Conservation (phyloP, 2,888 invertebrate species). For the Callyntrura guangdongensis region DNA sequence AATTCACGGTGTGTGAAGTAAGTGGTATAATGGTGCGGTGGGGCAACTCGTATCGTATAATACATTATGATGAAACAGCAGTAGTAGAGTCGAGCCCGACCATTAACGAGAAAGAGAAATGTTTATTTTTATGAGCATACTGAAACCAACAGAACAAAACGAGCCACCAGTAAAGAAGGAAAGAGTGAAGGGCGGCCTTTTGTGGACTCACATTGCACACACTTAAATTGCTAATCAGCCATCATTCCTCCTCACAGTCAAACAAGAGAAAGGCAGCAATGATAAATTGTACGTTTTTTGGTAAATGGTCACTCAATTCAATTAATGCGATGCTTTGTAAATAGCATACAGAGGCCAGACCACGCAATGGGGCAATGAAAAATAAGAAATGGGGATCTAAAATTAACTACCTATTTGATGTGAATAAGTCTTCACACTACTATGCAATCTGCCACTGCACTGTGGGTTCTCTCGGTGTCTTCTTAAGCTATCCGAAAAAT, state of each 20-base stretch:
- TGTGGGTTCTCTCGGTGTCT: too few relatives aligned
- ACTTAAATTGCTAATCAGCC: constrained; percentile 30
- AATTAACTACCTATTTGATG: background rate
- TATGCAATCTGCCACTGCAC: too few relatives aligned
- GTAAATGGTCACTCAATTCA: constrained; percentile 13
- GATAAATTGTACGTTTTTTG: background rate
- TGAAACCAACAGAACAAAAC: background rate
- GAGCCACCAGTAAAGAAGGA: background rate
- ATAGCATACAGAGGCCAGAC: background rate
- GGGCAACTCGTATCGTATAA: background rate
- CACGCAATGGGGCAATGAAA: background rate
- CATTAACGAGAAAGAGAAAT: background rate
- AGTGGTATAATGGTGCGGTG: background rate
- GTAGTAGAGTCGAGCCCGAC: background rate
- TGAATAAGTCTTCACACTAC: background rate
- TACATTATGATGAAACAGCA: background rate
- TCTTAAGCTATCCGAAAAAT: background rate
- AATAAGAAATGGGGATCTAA: constrained; percentile 10
- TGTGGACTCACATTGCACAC: background rate
- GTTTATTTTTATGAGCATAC: background rate
- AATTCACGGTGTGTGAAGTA: too few relatives aligned
- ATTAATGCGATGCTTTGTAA: background rate
- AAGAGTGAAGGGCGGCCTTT: background rate
- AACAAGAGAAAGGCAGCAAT: constrained; percentile 16
- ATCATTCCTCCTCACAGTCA: background rate